Evolutionary conservation across 2,113 vertebrate genomes (phyloP).

Genomic region (Peromyscus californicus): DNA sequence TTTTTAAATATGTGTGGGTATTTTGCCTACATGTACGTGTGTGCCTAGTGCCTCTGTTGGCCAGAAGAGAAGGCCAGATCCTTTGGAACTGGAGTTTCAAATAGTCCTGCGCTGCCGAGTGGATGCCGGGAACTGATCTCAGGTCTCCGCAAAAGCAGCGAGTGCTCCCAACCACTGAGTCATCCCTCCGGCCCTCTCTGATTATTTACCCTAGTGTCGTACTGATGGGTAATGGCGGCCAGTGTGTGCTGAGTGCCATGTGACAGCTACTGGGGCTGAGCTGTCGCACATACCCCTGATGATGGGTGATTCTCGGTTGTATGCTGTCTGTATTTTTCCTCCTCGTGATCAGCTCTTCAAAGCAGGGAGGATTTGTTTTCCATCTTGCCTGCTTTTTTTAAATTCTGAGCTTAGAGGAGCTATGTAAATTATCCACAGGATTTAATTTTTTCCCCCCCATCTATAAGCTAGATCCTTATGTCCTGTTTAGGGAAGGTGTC

Average conservation of each 20-base stretch:
- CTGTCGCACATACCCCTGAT: rapidly evolving
- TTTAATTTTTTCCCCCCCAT: neutral
- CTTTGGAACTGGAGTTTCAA: neutral
- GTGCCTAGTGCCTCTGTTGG: neutral
- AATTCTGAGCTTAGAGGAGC: neutral
- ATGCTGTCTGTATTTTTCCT: neutral
- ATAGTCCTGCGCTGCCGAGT: neutral
- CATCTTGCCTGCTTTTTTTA: neutral
- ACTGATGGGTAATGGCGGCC: neutral
- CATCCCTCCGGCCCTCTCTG: neutral
- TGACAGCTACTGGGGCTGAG: neutral
- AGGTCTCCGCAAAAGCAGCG: neutral
- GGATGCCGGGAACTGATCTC: neutral
- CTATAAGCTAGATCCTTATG: neutral
- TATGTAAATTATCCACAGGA: neutral
- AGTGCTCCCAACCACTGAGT: neutral
- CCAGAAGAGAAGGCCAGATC: neutral
- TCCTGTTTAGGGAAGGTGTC: neutral
- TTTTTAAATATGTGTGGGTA: neutral
- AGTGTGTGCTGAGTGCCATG: rapidly evolving
- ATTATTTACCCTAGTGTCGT: rapidly evolving
- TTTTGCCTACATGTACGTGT: neutral
- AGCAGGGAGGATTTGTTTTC: neutral
- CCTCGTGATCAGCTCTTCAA: neutral
- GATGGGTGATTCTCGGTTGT: neutral